These are phyloP conservation scores for Brenthis ino DNA, from an alignment of 2,888 invertebrate genomes.

Conservation along the genomic window DNA sequence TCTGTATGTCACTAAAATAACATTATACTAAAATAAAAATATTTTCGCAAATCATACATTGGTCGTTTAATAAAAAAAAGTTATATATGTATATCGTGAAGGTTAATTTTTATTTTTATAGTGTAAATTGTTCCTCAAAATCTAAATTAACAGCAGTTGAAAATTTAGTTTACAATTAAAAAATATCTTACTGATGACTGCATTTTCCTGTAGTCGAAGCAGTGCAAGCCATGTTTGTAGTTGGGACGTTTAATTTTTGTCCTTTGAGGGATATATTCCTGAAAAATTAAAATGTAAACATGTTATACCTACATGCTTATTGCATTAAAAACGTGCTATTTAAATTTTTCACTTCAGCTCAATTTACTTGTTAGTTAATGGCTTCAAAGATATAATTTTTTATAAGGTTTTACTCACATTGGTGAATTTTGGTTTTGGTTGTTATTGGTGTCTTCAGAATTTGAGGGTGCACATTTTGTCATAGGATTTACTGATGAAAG, in stretches of 20 bases:
- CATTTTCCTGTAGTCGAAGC: slow-evolving; percentile 25
- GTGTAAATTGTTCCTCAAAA: neutral
- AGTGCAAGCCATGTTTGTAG: slow-evolving; percentile 12
- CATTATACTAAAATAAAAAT: too few relatives aligned
- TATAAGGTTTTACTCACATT: neutral
- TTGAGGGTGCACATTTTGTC: neutral
- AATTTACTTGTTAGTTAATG: too few relatives aligned
- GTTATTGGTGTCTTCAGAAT: slow-evolving; percentile 13
- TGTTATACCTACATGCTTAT: neutral
- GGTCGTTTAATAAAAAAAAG: too few relatives aligned
- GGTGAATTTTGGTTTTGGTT: slow-evolving; percentile 21
- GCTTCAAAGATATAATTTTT: too few relatives aligned
- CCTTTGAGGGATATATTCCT: slow-evolving; percentile 28
- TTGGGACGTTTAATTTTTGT: slow-evolving; percentile 28
- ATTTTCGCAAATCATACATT: too few relatives aligned
- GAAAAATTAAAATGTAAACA: neutral
- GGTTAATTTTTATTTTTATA: too few relatives aligned
- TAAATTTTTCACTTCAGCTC: too few relatives aligned
- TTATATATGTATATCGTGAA: too few relatives aligned
- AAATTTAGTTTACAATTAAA: neutral
- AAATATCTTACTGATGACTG: slow-evolving; percentile 21
- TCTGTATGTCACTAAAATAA: too few relatives aligned
- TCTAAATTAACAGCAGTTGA: neutral
- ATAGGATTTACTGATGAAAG: neutral
- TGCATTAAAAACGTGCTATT: too few relatives aligned